Conservation (phyloP, 2,888 invertebrate species). For the Melanostoma mellinum region DNA sequence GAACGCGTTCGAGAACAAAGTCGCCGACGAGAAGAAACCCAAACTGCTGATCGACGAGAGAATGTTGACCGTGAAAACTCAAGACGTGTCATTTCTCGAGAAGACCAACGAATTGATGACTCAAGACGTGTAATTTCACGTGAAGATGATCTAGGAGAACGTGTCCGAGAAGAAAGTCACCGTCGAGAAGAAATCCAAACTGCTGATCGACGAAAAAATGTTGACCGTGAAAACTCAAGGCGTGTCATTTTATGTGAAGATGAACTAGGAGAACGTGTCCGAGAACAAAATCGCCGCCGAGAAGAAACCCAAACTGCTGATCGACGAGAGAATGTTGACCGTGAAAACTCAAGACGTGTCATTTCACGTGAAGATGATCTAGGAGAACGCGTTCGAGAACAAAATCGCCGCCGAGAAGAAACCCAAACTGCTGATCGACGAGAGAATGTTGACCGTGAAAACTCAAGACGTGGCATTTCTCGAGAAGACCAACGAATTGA, state of each 20-base stretch:
- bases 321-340: background rate
- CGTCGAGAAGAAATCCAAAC: too few species aligned
- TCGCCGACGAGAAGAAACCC: conserved; percentile 1
- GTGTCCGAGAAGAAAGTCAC: too few species aligned
- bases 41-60: background rate
- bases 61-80: conserved; percentile 16
- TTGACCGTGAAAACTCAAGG: background rate
- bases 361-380: background rate
- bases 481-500: background rate
- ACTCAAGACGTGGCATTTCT: background rate
- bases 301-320: background rate
- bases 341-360: background rate
- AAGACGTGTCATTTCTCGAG: background rate
- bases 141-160: too few species aligned
- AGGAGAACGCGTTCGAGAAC: too few species aligned
- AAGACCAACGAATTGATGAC: background rate
- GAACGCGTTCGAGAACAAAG: background rate
- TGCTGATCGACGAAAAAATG: too few species aligned
- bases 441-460: conserved; percentile 27
- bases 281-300: background rate
- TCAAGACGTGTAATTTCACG: too few species aligned
- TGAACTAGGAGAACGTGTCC: background rate
- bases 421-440: background rate
- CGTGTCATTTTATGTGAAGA: background rate
- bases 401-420: background rate